These are phyloP conservation scores for Orientallactaga bullata DNA, from an alignment of 2,113 vertebrate species.

Conservation along the genomic window DNA sequence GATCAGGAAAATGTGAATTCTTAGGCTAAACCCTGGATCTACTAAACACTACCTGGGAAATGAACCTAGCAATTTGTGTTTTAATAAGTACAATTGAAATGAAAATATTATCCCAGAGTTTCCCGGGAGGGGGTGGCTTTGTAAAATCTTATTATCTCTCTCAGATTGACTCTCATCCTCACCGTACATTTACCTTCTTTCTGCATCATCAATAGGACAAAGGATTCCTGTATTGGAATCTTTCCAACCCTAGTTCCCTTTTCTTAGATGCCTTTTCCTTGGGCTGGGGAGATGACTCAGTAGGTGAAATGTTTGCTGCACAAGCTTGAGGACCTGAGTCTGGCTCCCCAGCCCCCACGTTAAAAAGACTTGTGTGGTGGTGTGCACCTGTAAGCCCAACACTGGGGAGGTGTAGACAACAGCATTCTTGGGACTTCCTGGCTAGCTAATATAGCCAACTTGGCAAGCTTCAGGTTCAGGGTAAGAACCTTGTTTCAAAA, in stretches of 20 bases:
- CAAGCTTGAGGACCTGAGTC: too few species aligned
- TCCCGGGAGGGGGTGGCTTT: too few species aligned
- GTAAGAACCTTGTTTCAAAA: too few species aligned
- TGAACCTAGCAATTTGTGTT: background rate
- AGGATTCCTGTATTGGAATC: rapidly evolving
- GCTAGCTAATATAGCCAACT: too few species aligned
- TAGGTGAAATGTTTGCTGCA: too few species aligned
- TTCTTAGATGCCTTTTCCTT: background rate
- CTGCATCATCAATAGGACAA: background rate
- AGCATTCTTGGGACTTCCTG: too few species aligned
- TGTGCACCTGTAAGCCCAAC: too few species aligned
- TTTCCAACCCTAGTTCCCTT: background rate
- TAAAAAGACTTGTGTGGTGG: too few species aligned
- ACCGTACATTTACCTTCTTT: background rate
- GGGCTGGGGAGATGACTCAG: too few species aligned
- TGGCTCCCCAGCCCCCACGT: too few species aligned
- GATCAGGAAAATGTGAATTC: background rate
- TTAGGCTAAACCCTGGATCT: background rate
- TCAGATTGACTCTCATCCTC: background rate
- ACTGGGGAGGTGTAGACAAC: too few species aligned
- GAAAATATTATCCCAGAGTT: background rate
- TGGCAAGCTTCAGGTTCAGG: too few species aligned
- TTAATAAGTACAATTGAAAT: background rate
- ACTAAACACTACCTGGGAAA: background rate
- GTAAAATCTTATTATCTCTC: background rate